A percentile compares a stretch with the other conserved stretches of the same genome.
Evolutionary conservation across 2,888 invertebrate genomes (phyloP).

Genomic region (Ditylenchus weischeri): DNA sequence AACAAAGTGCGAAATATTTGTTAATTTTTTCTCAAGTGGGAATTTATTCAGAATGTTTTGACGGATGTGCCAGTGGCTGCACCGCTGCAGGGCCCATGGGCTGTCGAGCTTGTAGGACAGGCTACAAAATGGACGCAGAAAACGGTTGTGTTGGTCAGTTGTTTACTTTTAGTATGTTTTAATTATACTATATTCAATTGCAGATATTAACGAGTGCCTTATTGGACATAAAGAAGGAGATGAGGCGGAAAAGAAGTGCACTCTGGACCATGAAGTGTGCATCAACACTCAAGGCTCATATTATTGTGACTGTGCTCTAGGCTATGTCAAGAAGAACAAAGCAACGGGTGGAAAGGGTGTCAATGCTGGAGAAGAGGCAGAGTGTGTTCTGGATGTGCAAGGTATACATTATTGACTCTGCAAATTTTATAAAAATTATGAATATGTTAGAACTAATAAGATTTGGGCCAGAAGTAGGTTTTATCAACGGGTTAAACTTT

Average conservation of each 20-base stretch:
- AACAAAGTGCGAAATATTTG: neutral
- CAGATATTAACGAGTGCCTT: constrained; percentile 50
- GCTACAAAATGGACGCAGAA: constrained; percentile 43
- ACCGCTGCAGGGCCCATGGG: constrained; percentile 38
- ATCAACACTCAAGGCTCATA: constrained; percentile 52
- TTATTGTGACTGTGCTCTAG: constrained; percentile 48
- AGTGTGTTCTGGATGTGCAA: constrained; percentile 53
- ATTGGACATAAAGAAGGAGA: neutral
- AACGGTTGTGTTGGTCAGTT: constrained; percentile 38
- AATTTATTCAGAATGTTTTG: constrained; percentile 50
- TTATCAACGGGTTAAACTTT: neutral
- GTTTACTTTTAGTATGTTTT: neutral
- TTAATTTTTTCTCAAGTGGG: constrained; percentile 11
- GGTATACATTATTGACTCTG: constrained; percentile 33
- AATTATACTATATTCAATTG: constrained; percentile 14
- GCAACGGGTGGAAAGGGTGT: constrained; percentile 31
- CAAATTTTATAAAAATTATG: too few species aligned
- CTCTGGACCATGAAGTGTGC: constrained; percentile 44
- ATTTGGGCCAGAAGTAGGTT: too few species aligned
- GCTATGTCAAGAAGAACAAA: constrained; percentile 34
- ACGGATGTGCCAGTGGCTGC: constrained; percentile 54
- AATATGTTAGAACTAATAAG: too few species aligned
- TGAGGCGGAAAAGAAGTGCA: constrained; percentile 32
- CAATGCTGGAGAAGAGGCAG: constrained; percentile 28
- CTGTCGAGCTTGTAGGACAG: constrained; percentile 50